Percentiles rank a stretch among this genome's conserved stretches.
phyloP scores from a whole-genome alignment of 2,888 invertebrate genomes.

The Allacma fusca region DNA sequence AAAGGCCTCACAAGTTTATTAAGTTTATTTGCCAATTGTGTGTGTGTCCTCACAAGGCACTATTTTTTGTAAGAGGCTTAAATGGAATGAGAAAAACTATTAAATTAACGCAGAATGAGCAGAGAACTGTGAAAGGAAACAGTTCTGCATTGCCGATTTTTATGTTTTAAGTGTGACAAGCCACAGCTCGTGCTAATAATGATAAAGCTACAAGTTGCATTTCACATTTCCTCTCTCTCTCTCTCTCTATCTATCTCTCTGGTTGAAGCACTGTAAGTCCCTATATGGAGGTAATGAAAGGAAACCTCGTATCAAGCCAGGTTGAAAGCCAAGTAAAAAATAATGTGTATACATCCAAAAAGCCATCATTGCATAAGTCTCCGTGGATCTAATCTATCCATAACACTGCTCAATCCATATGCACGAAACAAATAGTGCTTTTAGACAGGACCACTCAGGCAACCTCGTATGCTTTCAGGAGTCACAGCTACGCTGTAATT shows the following conservation, averaged over 20 bases:
- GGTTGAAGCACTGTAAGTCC: too few species aligned
- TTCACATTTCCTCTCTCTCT: constrained; percentile 25
- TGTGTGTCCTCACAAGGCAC: neutral
- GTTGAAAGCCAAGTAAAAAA: too few species aligned
- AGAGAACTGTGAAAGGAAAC: constrained; percentile 31
- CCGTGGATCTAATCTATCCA: too few species aligned
- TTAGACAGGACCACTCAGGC: too few species aligned
- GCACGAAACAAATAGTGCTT: too few species aligned
- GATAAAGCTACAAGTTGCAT: constrained; percentile 35
- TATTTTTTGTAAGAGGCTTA: neutral
- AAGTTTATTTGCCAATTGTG: neutral
- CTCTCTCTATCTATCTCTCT: neutral
- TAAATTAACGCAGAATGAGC: constrained; percentile 26
- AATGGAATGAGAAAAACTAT: constrained; percentile 14
- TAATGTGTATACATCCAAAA: too few species aligned
- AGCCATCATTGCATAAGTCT: too few species aligned
- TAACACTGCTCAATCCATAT: too few species aligned
- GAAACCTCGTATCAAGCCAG: neutral
- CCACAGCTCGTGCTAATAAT: constrained; percentile 14
- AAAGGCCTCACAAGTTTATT: too few species aligned
- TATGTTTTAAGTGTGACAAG: constrained; percentile 39
- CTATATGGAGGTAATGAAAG: neutral
- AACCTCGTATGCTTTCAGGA: neutral
- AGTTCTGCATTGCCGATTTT: constrained; percentile 39
- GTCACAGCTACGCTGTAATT: neutral